Evolutionary conservation across 2,888 invertebrate species (phyloP).

Genomic region (Conomelus anceps): DNA sequence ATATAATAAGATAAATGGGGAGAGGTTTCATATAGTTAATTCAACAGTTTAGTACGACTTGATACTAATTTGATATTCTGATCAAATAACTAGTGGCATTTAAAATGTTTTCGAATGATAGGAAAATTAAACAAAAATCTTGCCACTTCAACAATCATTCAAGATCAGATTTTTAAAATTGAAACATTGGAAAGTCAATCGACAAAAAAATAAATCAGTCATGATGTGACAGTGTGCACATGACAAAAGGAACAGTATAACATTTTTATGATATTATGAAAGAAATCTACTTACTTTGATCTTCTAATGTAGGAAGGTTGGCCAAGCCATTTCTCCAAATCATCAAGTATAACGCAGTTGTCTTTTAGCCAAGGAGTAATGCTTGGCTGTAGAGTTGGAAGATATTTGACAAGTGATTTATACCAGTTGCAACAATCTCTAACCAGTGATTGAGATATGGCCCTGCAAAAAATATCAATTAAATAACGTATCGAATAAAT

Average conservation of each 20-base stretch:
- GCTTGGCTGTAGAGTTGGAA: conserved; percentile 17
- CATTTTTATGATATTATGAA: neutral
- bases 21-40: no score
- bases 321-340: conserved; percentile 5
- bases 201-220: neutral
- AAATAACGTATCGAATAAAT: neutral
- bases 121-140: no score
- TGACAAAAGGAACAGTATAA: neutral
- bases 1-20: no score
- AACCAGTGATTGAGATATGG: conserved; percentile 15
- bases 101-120: no score
- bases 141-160: no score
- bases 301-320: conserved; percentile 3
- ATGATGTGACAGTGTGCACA: neutral
- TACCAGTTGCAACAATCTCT: conserved; percentile 16
- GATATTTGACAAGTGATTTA: conserved; percentile 2
- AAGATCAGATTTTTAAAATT: no score
- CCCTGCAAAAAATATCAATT: conserved; percentile 12
- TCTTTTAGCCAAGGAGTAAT: conserved; percentile 17
- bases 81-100: no score
- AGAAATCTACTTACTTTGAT: neutral
- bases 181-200: neutral
- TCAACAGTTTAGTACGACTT: no score
- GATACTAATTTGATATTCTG: no score
- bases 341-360: neutral